Evolutionary conservation across 1,140 invertebrate species (phyloP).

Genomic region (Eupristina koningsbergeri): DNA sequence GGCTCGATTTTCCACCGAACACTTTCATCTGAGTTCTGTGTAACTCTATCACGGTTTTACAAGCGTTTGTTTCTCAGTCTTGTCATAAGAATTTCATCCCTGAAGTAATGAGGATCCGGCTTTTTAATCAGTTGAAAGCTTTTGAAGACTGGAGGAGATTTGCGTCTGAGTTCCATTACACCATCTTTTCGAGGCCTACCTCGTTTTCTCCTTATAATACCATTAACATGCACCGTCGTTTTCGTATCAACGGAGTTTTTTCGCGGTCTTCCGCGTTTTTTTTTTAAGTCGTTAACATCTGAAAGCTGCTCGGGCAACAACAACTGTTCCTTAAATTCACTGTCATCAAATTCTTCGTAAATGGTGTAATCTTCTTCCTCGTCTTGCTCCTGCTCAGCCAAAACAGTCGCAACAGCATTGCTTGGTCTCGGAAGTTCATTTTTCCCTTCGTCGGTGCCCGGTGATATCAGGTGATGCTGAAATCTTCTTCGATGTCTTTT

Average conservation of each 20-base stretch:
- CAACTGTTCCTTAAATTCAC: not conserved
- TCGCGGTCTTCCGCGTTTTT: conserved; percentile 26
- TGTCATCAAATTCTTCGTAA: not conserved
- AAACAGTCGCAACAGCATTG: conserved; percentile 42
- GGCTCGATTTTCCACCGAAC: conserved; percentile 25
- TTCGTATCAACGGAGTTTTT: not conserved
- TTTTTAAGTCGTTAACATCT: conserved; percentile 30
- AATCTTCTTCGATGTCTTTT: not conserved
- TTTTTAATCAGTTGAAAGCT: conserved; percentile 21
- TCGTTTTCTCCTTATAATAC: conserved; percentile 20
- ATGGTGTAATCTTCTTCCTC: not conserved
- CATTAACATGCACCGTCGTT: not conserved
- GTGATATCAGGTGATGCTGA: not conserved
- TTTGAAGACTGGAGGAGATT: not conserved
- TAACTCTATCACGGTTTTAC: conserved; percentile 23
- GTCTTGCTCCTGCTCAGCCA: conserved; percentile 10
- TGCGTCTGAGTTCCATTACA: not conserved
- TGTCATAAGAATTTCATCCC: conserved; percentile 43
- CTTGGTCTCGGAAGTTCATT: conserved; percentile 12
- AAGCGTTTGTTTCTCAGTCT: conserved; percentile 47
- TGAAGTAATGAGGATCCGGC: conserved; percentile 41
- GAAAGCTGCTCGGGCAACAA: conserved; percentile 15
- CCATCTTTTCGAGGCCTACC: conserved; percentile 39
- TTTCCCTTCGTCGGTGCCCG: not conserved
- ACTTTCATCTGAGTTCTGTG: not conserved